Conservation (phyloP, 2,113 vertebrate species). For the Ptilonorhynchus violaceus region DNA sequence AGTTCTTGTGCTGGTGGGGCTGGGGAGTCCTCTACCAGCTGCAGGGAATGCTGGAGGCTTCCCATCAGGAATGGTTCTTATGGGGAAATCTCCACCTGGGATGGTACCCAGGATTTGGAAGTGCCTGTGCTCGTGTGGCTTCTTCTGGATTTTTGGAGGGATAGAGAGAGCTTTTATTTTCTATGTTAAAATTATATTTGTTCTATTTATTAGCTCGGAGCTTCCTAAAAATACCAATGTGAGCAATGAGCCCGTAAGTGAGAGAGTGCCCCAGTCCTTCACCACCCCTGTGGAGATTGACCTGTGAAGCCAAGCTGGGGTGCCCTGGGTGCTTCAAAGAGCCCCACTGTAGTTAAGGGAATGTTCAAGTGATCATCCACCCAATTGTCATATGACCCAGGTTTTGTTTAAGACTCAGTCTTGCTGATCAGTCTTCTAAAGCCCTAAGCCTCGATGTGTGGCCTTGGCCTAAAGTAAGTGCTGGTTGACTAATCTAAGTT, state of each 20-base stretch:
- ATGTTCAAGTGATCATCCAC: slow-evolving; percentile 25
- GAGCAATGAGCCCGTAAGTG: neutral
- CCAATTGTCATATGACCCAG: slow-evolving; percentile 66
- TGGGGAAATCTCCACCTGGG: neutral
- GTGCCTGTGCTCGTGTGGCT: neutral
- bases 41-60: neutral
- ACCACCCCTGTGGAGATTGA: neutral
- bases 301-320: neutral
- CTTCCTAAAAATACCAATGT: neutral
- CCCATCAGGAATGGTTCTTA: neutral
- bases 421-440: slow-evolving; percentile 53
- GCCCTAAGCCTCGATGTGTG: slow-evolving; percentile 77
- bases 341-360: neutral
- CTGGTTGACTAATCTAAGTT: slow-evolving; percentile 83
- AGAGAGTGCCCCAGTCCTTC: neutral
- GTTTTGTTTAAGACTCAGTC: slow-evolving; percentile 59
- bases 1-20: neutral
- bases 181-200: neutral
- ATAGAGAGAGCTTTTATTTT: neutral
- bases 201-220: neutral
- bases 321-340: slow-evolving; percentile 1
- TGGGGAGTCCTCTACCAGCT: neutral
- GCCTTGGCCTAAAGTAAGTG: slow-evolving; percentile 74
- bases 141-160: neutral
- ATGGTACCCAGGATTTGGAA: neutral